Conservation (phyloP, 2,113 vertebrate species). For the Chionodraco myersi region DNA sequence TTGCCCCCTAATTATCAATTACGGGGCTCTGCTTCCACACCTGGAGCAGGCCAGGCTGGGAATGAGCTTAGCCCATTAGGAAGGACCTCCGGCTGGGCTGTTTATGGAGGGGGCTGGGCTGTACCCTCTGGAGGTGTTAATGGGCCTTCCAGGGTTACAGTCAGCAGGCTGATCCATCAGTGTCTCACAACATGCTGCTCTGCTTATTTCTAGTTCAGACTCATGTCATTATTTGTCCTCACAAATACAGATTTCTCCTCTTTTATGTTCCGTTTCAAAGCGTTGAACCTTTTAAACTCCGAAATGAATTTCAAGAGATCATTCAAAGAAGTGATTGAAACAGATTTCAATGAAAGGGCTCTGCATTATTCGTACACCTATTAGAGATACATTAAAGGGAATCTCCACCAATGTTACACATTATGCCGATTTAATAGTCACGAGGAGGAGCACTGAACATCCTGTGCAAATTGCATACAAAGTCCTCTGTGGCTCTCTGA, state of each 20-base stretch:
- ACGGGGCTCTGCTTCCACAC: slow-evolving; percentile 77
- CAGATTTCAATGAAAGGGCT: not conserved
- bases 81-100: slow-evolving; percentile 74
- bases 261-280: not conserved
- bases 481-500: not conserved
- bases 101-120: slow-evolving; percentile 78
- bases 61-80: slow-evolving; percentile 82
- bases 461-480: not conserved
- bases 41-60: slow-evolving; percentile 81
- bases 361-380: not conserved
- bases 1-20: slow-evolving; percentile 87
- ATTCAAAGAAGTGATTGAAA: not conserved
- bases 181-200: slow-evolving; percentile 46
- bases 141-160: slow-evolving; percentile 71
- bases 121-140: slow-evolving; percentile 77
- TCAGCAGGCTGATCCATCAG: slow-evolving; percentile 54
- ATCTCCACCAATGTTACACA: not conserved
- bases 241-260: not conserved
- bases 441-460: not conserved
- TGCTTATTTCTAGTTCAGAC: slow-evolving; percentile 2
- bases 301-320: not conserved
- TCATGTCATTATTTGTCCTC: not conserved
- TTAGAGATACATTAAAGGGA: not conserved
- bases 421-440: not conserved
- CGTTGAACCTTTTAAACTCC: not conserved